Conservation (phyloP, 2,888 invertebrate species). For the Troglohyphantes excavatus region DNA sequence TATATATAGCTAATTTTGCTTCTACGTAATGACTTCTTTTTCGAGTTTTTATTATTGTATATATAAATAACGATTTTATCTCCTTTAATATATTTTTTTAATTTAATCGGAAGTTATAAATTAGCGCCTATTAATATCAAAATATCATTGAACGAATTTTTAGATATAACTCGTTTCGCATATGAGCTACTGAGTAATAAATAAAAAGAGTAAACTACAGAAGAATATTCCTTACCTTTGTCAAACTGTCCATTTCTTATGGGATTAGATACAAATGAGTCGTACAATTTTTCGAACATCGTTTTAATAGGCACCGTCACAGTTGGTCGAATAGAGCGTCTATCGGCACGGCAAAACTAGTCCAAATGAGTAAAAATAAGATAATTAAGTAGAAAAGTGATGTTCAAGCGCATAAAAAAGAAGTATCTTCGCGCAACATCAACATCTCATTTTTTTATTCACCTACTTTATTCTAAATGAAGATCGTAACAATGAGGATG, state of each 20-base stretch:
- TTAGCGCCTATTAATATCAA: background rate
- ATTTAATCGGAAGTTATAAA: background rate
- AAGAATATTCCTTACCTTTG: conserved; percentile 16
- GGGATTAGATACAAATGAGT: background rate
- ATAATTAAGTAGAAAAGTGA: too few species aligned
- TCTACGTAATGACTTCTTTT: background rate
- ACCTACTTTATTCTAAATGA: too few species aligned
- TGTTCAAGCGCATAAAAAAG: too few species aligned
- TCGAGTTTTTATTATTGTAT: background rate
- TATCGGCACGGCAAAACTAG: background rate
- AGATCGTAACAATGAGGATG: too few species aligned
- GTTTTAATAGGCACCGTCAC: background rate
- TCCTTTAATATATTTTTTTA: background rate
- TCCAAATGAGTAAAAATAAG: too few species aligned
- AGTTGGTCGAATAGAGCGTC: background rate
- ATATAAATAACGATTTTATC: background rate
- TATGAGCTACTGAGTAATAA: background rate
- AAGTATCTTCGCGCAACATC: too few species aligned
- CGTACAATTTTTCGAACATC: background rate
- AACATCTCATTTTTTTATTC: too few species aligned
- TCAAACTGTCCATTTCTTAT: background rate
- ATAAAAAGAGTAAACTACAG: background rate
- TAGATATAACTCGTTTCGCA: too few species aligned
- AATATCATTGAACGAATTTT: background rate
- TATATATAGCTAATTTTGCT: too few species aligned